Base-by-base conservation (phyloP, 1,140 invertebrate genomes). In the Apis florea region DNA sequence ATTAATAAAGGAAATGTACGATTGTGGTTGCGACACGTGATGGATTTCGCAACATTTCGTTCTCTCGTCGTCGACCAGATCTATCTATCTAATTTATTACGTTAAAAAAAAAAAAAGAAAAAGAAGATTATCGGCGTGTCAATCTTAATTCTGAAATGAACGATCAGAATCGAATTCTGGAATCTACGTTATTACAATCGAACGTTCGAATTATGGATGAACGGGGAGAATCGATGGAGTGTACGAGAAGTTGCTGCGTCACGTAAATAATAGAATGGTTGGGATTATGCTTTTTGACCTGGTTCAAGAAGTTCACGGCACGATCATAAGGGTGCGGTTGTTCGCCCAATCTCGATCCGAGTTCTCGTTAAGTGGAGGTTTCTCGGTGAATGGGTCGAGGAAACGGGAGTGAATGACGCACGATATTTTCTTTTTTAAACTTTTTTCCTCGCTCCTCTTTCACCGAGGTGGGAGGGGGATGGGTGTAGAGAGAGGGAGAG, bases 211-310 rank as follows among this genome's bases (percentile, higher is more conserved):
- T 9, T 49, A n/a, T 47, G 0, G 67, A 68, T 49, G 67, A 68
- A 68, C 24, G 40, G 40, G 31, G 21, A 21, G 53, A 19, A 24
- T 26, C 64, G 51, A 11, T 47, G 21, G n/a, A 24, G 67, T 17
- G 67, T 19, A 15, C 53, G 24, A n/a, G n/a, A 40, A 40, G 31
- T 40, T 40, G n/a, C 68, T 53, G 24, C 59, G 47, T 26, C 19
- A 24, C n/a, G 21, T 63, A 51, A 74, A 72, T 51, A 71, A 71
- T n/a, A 21, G 19, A 54, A 26, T 21, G 13, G 2, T 24, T 6
- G 6, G 49, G n/a, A 67, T 74, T 58, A 51, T 40, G 54, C 31
- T 66, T 68, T 74, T 31, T 53, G 71, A 81, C 63, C 63, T 68
- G 31, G 26, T 79, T 51, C 58, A 2, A 19, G n/a, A 72, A 47